Conservation (phyloP, 2,797 vertebrate species). For the Thripadectes ignobilis region DNA sequence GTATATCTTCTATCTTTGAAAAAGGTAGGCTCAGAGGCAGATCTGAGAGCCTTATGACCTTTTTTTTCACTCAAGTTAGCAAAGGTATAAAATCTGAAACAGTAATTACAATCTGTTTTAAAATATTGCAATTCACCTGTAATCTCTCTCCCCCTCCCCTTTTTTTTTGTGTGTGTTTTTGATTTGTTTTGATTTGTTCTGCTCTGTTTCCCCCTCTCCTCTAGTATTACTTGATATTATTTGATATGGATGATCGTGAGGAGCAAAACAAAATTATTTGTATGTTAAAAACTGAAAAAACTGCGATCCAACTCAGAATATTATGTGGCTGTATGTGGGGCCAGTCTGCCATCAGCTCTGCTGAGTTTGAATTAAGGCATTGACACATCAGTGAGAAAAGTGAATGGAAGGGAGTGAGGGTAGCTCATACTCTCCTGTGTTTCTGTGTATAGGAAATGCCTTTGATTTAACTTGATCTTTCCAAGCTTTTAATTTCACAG, state of each 20-base stretch:
- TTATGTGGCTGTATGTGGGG: neutral
- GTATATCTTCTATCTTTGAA: neutral
- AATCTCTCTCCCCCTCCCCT: rapidly evolving
- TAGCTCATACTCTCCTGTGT: neutral
- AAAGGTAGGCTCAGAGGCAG: neutral
- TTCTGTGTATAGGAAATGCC: neutral
- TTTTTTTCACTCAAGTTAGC: neutral
- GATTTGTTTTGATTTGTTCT: neutral
- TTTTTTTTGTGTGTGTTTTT: neutral
- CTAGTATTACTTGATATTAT: neutral
- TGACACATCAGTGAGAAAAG: neutral
- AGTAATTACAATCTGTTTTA: neutral
- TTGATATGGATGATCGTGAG: neutral
- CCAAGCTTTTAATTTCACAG: conserved; percentile 24
- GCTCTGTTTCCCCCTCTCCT: neutral
- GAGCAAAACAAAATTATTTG: neutral
- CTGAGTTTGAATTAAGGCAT: neutral
- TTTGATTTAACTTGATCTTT: neutral
- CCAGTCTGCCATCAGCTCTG: neutral
- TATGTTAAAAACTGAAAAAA: neutral
- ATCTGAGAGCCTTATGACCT: neutral
- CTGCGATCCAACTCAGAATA: neutral
- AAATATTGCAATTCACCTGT: neutral
- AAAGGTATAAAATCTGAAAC: neutral
- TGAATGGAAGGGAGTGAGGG: neutral